Evolutionary conservation across 2,797 vertebrate genomes (phyloP), one percentile per base, ranked within the genome.

Genomic region (Distichodus sexfasciatus): DNA sequence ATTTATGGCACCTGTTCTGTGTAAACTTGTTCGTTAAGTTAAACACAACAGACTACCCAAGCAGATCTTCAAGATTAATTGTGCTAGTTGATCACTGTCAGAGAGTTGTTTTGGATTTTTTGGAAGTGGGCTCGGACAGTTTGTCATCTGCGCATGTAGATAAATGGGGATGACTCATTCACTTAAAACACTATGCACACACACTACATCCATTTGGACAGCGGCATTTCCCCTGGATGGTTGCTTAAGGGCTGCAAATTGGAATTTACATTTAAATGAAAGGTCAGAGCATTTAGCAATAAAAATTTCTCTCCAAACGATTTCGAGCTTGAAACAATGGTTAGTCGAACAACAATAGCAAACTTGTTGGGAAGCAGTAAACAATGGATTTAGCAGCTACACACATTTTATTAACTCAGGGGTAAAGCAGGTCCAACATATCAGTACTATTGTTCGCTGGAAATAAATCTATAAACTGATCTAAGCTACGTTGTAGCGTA

Each of bases 21-120:
- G 58, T 74, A 81, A 82, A 79, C 62, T 26, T 75, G 54, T 82
- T 77, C 66, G 68, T 79, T 83, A 87, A 85, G 46, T 83, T 72
- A 84, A 83, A 79, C 72, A 53, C 72, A 82, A 80, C 67, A 77
- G 47, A 81, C 76, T 68, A 63, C 54, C 55, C 68, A 79, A 71
- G 76, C 41, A 68, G 75, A 79, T 82, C 77, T 79, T 83, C 75
- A 81, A 70, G 67, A 80, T 74, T 77, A 81, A 89, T 83, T 61
- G 71, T 75, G 44, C 70, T 41, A 62, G 80, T 87, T 86, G 74
- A 85, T 89, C 86, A 86, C 70, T 80, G 84, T 87, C 88, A 84
- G 73, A 61, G 44, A 65, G 54, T 35, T 31, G 44, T 80, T 82
- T 80, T 74, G 81, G 64, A 68, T 58, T 78, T 79, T 83, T 31